A percentile compares a stretch with the other conserved stretches of the same genome.
Evolutionary conservation across 1,140 invertebrate genomes (phyloP).

Genomic region (Atopsyche davidsoni): DNA sequence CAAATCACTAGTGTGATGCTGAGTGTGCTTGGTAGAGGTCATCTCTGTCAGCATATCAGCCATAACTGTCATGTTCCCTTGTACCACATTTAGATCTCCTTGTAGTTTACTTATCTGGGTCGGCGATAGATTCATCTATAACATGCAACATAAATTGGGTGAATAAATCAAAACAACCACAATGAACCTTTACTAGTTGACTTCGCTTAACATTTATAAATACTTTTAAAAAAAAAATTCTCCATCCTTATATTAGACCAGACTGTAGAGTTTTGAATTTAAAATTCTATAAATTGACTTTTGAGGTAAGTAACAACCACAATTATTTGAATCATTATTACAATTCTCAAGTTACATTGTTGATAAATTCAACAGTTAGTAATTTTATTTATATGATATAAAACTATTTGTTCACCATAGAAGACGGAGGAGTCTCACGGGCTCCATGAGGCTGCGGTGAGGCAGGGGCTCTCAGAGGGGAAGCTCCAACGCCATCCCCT

Average conservation of each 20-base stretch:
- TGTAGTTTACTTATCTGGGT: conserved; percentile 85
- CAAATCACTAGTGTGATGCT: conserved; percentile 53
- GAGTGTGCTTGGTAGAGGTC: conserved; percentile 43
- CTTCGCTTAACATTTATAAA: too few species aligned
- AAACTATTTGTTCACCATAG: conserved; percentile 26
- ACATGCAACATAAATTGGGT: neutral
- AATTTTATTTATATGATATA: too few species aligned
- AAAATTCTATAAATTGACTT: too few species aligned
- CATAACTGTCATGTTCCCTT: conserved; percentile 89
- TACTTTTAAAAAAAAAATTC: too few species aligned
- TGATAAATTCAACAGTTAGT: too few species aligned
- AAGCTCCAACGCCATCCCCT: conserved; percentile 6
- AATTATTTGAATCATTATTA: too few species aligned
- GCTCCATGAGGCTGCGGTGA: conserved; percentile 23
- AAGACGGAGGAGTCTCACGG: conserved; percentile 24
- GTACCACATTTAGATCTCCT: conserved; percentile 87
- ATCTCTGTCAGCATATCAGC: conserved; percentile 92
- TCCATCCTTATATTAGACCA: too few species aligned
- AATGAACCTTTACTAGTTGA: too few species aligned
- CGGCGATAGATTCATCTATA: conserved; percentile 56
- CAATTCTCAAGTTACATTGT: too few species aligned
- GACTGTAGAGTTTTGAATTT: too few species aligned
- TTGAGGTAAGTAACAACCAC: too few species aligned
- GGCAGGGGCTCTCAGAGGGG: conserved; percentile 18
- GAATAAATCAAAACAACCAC: too few species aligned